These are phyloP conservation scores for Patiria miniata DNA, from an alignment of 35 echinoderm and acorn worm genomes.

Conservation along the genomic window DNA sequence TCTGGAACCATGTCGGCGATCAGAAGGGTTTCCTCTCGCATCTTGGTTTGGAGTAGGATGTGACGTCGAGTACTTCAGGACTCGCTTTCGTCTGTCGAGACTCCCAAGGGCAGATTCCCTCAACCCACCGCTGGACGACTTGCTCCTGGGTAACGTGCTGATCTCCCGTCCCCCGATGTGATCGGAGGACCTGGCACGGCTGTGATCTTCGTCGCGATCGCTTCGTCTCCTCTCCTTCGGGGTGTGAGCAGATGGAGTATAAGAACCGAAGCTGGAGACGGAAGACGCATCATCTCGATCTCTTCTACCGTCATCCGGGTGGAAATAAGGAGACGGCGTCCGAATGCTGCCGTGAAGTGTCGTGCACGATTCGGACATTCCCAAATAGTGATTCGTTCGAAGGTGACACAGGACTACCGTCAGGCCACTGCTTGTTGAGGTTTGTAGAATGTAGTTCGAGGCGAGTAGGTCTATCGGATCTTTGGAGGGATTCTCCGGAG, in stretches of 20 bases:
- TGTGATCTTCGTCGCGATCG: background rate
- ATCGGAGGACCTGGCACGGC: background rate
- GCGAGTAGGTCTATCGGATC: too few species aligned
- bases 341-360: background rate
- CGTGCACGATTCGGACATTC: background rate
- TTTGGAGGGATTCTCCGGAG: too few species aligned
- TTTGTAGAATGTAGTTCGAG: too few species aligned
- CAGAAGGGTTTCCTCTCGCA: background rate
- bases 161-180: background rate
- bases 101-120: background rate
- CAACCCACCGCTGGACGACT: background rate
- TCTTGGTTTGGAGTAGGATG: background rate
- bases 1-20: background rate
- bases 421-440: too few species aligned
- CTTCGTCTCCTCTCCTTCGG: background rate
- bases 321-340: slow-evolving; percentile 13
- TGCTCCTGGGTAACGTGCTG: background rate
- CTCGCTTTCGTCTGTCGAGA: background rate
- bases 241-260: background rate
- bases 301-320: background rate
- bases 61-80: background rate
- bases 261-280: slow-evolving; percentile 1
- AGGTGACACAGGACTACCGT: background rate
- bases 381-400: background rate
- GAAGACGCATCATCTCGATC: background rate